These are phyloP conservation scores for Potorous gilbertii DNA, from an alignment of 2,797 vertebrate species.

Conservation along the genomic window DNA sequence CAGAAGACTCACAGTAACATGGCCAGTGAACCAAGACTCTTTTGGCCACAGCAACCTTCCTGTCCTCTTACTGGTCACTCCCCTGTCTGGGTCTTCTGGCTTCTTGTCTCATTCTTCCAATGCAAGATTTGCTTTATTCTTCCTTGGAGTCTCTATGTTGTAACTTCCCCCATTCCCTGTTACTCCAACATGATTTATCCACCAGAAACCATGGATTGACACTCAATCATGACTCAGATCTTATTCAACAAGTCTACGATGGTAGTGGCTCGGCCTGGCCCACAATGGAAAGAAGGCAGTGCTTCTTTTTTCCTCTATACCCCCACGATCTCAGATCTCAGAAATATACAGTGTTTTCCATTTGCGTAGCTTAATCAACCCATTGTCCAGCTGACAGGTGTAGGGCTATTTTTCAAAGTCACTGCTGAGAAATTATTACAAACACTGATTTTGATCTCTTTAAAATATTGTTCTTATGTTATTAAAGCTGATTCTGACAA, in stretches of 20 bases:
- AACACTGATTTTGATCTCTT: constrained; percentile 18
- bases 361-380: not conserved
- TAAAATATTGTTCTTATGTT: constrained; percentile 33
- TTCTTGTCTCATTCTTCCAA: not conserved
- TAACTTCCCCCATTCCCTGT: not conserved
- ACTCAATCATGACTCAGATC: not conserved
- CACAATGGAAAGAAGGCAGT: not conserved
- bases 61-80: not conserved
- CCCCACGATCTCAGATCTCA: not conserved
- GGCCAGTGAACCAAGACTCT: not conserved
- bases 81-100: not conserved
- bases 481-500: not conserved
- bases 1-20: not conserved
- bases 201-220: not conserved
- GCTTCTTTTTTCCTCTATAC: not conserved
- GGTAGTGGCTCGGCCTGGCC: not conserved
- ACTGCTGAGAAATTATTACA: constrained; percentile 37
- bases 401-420: constrained; percentile 9
- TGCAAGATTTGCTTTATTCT: not conserved
- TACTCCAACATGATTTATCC: not conserved
- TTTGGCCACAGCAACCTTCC: not conserved
- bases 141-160: not conserved
- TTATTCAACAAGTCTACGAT: not conserved
- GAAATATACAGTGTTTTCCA: not conserved
- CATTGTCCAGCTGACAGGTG: constrained; percentile 9